These are phyloP conservation scores for Xestia ashworthii DNA, from an alignment of 2,888 invertebrate species.

Conservation along the genomic window DNA sequence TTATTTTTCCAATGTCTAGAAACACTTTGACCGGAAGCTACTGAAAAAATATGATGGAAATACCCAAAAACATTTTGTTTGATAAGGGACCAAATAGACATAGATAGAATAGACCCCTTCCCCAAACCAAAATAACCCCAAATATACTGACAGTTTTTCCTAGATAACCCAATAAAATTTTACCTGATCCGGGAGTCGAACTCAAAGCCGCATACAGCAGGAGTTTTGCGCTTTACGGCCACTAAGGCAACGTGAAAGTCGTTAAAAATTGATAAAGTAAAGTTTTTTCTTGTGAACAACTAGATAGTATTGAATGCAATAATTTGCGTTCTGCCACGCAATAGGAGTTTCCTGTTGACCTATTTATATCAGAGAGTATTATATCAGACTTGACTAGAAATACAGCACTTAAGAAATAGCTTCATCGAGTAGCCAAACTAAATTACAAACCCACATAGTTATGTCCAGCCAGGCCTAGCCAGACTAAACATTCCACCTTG, in stretches of 20 bases:
- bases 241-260: neutral
- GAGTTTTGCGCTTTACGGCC: neutral
- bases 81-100: too few species aligned
- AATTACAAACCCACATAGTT: neutral
- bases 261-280: neutral
- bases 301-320: neutral
- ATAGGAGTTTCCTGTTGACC: slow-evolving; percentile 3
- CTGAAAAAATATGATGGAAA: too few species aligned
- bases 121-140: too few species aligned
- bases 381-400: neutral
- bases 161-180: neutral
- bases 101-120: too few species aligned
- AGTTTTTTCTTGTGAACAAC: neutral
- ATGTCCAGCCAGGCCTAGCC: too few species aligned
- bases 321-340: neutral
- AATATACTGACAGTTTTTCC: too few species aligned
- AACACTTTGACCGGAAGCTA: too few species aligned
- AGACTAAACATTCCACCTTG: neutral
- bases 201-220: neutral
- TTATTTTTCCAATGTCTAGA: too few species aligned
- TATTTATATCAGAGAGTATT: neutral
- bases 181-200: neutral
- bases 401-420: neutral
- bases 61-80: too few species aligned
- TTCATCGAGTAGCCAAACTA: neutral